Conservation (phyloP, 1,140 invertebrate species). For the Leptopilina clavipes region DNA sequence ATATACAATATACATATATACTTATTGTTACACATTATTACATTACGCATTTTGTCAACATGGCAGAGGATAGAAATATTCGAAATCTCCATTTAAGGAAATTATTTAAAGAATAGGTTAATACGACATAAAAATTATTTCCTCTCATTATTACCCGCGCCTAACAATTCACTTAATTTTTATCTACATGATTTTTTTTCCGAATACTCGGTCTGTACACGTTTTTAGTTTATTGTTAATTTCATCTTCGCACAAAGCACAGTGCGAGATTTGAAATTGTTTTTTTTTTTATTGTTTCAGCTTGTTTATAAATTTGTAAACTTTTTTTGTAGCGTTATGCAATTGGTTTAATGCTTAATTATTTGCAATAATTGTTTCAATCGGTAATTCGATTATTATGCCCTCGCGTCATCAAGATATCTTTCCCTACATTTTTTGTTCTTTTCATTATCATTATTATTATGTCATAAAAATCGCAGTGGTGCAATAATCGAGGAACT, state of each 20-base stretch:
- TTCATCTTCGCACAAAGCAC: not conserved
- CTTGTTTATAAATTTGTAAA: slow-evolving; percentile 15
- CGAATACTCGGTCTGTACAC: not conserved
- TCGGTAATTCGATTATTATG: slow-evolving; percentile 18
- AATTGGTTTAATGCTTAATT: no score
- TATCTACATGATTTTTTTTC: slow-evolving; percentile 15
- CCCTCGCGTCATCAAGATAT: not conserved
- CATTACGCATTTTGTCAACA: slow-evolving; percentile 54
- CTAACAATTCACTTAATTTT: slow-evolving; percentile 2
- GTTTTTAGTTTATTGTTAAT: slow-evolving; percentile 8
- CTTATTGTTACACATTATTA: slow-evolving; percentile 38
- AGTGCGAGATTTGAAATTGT: not conserved
- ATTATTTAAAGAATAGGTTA: slow-evolving; percentile 54
- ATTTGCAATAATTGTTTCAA: not conserved
- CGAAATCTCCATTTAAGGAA: not conserved
- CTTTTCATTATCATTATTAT: not conserved
- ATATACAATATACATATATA: slow-evolving; percentile 54
- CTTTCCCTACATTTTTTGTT: no score
- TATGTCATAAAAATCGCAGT: not conserved
- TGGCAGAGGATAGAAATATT: slow-evolving; percentile 55
- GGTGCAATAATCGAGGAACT: slow-evolving; percentile 25
- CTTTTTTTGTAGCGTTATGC: not conserved
- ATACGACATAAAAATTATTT: slow-evolving; percentile 24
- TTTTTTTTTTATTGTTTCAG: slow-evolving; percentile 16
- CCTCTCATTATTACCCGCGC: not conserved